These are phyloP conservation scores for Platysteira castanea DNA, from an alignment of 2,113 vertebrate genomes.

Conservation along the genomic window DNA sequence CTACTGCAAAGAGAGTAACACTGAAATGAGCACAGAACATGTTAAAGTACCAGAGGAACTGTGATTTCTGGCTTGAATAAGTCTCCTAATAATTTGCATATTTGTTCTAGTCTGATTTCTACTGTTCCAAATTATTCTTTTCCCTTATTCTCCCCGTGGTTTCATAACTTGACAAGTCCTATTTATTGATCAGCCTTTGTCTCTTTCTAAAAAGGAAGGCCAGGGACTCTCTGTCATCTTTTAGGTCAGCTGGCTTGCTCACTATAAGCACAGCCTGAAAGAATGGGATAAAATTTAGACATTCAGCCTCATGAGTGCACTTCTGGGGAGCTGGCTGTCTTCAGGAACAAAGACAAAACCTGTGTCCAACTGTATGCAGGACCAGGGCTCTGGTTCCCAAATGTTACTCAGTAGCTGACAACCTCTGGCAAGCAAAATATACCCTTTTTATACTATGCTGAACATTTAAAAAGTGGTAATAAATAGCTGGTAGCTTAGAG, in stretches of 20 bases:
- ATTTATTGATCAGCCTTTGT: background rate
- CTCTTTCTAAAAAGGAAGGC: background rate
- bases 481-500: constrained; percentile 73
- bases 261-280: background rate
- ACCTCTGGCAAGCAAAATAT: constrained; percentile 3
- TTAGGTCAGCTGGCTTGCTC: background rate
- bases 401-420: constrained; percentile 6
- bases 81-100: background rate
- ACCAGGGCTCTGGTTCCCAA: background rate
- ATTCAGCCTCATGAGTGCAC: background rate
- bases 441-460: background rate
- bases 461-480: constrained; percentile 70
- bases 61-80: background rate
- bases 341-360: background rate
- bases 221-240: background rate
- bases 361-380: background rate
- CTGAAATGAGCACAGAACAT: background rate
- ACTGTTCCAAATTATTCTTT: background rate
- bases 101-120: background rate
- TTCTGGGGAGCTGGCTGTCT: background rate
- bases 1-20: background rate
- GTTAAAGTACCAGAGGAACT: background rate
- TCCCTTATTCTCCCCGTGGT: background rate
- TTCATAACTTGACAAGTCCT: background rate
- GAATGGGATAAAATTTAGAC: background rate